Conservation (phyloP, 2,797 vertebrate species). For the Rhabdophis nuchalis region DNA sequence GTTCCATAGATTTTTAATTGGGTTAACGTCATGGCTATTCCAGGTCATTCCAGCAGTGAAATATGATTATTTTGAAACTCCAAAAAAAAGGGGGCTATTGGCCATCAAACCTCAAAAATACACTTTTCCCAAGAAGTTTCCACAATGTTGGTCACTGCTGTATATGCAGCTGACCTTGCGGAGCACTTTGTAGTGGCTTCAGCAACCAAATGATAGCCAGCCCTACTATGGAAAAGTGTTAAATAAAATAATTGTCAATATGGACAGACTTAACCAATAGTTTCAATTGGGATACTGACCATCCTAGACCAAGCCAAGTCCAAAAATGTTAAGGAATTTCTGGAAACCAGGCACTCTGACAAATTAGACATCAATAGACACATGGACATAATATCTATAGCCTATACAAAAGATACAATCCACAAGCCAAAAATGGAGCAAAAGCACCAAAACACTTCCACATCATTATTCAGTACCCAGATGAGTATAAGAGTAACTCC, state of each 20-base stretch:
- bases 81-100: too few species aligned
- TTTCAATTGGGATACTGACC: not conserved
- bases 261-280: not conserved
- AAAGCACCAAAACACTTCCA: not conserved
- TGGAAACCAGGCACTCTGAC: not conserved
- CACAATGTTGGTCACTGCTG: too few species aligned
- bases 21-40: not conserved
- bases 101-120: too few species aligned
- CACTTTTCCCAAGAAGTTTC: too few species aligned
- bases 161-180: not conserved
- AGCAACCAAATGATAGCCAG: not conserved
- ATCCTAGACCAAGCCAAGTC: not conserved
- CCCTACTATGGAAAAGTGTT: not conserved
- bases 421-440: not conserved
- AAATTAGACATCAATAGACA: not conserved
- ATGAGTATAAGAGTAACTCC: not conserved
- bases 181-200: not conserved
- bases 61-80: too few species aligned
- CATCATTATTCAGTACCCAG: not conserved
- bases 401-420: not conserved
- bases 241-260: not conserved
- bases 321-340: not conserved
- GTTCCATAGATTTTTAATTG: not conserved
- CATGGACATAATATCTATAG: not conserved
- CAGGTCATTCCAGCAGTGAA: too few species aligned